Evolutionary conservation across 2,797 vertebrate genomes (phyloP).

Genomic region (Coranthus polyacanthus): DNA sequence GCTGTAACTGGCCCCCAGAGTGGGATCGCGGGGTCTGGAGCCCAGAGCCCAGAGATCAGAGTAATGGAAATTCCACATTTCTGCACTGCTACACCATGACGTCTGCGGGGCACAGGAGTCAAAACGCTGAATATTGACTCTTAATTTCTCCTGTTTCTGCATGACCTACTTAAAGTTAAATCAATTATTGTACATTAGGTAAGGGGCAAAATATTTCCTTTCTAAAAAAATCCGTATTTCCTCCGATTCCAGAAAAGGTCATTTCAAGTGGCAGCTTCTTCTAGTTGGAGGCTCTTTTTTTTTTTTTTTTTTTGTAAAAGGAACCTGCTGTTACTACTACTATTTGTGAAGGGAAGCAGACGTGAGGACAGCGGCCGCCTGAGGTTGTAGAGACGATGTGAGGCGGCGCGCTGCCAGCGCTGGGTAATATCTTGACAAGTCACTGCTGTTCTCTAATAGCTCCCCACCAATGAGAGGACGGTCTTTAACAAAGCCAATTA

Average conservation of each 20-base stretch:
- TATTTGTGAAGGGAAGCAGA: slow-evolving; percentile 27
- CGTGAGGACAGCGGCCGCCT: slow-evolving; percentile 23
- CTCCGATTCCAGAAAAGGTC: slow-evolving; percentile 12
- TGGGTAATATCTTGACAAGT: slow-evolving; percentile 38
- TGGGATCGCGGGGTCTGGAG: slow-evolving; percentile 74
- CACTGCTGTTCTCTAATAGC: slow-evolving; percentile 34
- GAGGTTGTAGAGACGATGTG: slow-evolving; percentile 41
- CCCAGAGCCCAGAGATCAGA: slow-evolving; percentile 68
- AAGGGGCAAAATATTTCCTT: slow-evolving; percentile 28
- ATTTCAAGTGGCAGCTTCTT: slow-evolving; percentile 5
- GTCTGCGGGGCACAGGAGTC: slow-evolving; percentile 54
- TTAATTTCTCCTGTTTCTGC: slow-evolving; percentile 7
- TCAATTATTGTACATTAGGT: slow-evolving; percentile 29
- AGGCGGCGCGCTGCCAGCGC: slow-evolving; percentile 23
- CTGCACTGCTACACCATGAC: slow-evolving; percentile 55
- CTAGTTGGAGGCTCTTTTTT: background rate
- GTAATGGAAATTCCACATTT: slow-evolving; percentile 85
- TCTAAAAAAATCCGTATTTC: slow-evolving; percentile 21
- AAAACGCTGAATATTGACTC: slow-evolving; percentile 25
- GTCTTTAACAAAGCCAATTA: slow-evolving; percentile 68
- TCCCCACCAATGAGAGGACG: slow-evolving; percentile 52
- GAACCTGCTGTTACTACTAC: background rate
- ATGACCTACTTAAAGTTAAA: slow-evolving; percentile 11
- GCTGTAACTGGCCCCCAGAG: slow-evolving; percentile 85
- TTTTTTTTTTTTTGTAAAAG: background rate